These are phyloP conservation scores for Ailuropoda melanoleuca DNA, from an alignment of 2,113 vertebrate species.

Conservation along the genomic window DNA sequence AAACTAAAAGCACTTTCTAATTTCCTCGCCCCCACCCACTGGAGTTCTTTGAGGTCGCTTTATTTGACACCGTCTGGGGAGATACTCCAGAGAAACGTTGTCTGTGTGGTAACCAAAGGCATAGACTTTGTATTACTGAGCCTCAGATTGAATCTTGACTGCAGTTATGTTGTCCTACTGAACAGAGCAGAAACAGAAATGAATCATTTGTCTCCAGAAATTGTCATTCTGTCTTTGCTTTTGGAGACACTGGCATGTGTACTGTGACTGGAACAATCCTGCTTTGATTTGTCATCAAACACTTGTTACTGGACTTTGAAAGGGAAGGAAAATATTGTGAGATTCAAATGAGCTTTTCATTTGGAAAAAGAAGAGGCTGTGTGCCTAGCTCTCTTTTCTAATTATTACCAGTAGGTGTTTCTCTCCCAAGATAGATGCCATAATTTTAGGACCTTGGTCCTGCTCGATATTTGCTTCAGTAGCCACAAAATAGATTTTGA, in stretches of 20 bases:
- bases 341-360: conserved; percentile 49
- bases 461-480: neutral
- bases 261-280: conserved; percentile 25
- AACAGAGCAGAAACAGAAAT: conserved; percentile 58
- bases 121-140: neutral
- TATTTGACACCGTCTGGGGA: neutral
- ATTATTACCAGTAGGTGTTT: conserved; percentile 28
- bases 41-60: conserved; percentile 6
- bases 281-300: conserved; percentile 67
- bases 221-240: conserved; percentile 58
- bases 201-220: conserved; percentile 63
- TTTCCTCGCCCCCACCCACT: neutral
- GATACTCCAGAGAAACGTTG: neutral
- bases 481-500: neutral
- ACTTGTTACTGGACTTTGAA: conserved; percentile 58
- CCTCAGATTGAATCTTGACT: conserved; percentile 21
- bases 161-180: conserved; percentile 51
- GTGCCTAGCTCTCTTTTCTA: conserved; percentile 8
- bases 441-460: neutral
- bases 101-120: conserved; percentile 19
- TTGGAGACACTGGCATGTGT: conserved; percentile 45
- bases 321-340: conserved; percentile 46
- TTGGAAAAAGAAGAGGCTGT: conserved; percentile 13
- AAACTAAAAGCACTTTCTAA: conserved; percentile 2
- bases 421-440: neutral